Conservation (phyloP, 2,888 invertebrate species). For the Melitaea athalia region DNA sequence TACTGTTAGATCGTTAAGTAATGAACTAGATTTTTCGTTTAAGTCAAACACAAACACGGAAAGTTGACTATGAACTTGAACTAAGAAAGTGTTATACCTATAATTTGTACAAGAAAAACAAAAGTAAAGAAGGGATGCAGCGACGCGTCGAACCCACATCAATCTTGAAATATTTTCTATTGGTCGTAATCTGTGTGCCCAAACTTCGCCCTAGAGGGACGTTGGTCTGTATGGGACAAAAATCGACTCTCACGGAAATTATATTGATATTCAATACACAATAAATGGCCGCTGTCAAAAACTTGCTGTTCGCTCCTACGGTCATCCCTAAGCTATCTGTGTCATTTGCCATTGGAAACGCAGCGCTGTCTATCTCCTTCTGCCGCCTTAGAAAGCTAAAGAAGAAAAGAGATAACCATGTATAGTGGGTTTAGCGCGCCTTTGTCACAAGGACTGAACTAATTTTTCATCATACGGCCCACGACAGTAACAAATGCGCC, state of each 20-base stretch:
- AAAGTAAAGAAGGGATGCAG: constrained; percentile 55
- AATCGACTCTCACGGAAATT: constrained; percentile 81
- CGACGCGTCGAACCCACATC: constrained; percentile 63
- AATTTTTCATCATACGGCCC: constrained; percentile 83
- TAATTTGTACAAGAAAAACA: constrained; percentile 46
- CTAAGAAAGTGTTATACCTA: constrained; percentile 20
- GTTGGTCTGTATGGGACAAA: constrained; percentile 73
- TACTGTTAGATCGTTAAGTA: too few relatives aligned
- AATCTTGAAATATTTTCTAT: constrained; percentile 79
- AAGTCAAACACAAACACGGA: neutral
- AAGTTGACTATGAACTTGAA: constrained; percentile 18
- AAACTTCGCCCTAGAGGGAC: constrained; percentile 72
- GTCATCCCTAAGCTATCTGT: constrained; percentile 83
- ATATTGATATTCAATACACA: constrained; percentile 84
- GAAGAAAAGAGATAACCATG: constrained; percentile 66
- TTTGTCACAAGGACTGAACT: constrained; percentile 81
- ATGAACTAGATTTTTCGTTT: too few relatives aligned
- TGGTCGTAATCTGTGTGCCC: constrained; percentile 77
- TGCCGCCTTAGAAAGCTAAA: constrained; percentile 46
- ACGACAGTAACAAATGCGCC: constrained; percentile 82
- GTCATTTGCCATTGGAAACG: constrained; percentile 81
- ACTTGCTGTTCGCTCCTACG: constrained; percentile 83
- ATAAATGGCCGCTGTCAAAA: constrained; percentile 82
- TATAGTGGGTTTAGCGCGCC: constrained; percentile 77
- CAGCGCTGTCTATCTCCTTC: constrained; percentile 60